Conservation (phyloP, 2,888 invertebrate species). For the Ptychoptera albimana region DNA sequence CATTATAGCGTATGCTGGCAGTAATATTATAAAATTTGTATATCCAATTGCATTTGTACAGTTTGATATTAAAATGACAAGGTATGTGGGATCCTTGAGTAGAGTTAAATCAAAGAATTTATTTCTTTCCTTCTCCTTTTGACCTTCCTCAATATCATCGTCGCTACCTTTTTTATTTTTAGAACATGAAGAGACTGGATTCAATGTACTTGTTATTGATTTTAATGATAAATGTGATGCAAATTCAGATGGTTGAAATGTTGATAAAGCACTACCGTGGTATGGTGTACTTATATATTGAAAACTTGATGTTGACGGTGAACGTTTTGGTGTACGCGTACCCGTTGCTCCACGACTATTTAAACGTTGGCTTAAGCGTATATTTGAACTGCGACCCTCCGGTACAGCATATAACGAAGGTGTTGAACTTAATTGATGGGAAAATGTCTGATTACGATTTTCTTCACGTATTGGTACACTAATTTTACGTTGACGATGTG, state of each 20-base stretch:
- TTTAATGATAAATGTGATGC: constrained; percentile 63
- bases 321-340: constrained; percentile 41
- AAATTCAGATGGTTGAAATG: constrained; percentile 56
- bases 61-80: constrained; percentile 69
- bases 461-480: constrained; percentile 40
- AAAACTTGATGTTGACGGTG: constrained; percentile 66
- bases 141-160: constrained; percentile 25
- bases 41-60: constrained; percentile 76
- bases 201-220: constrained; percentile 42
- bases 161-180: constrained; percentile 16
- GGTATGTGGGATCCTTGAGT: constrained; percentile 60
- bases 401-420: constrained; percentile 53
- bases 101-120: constrained; percentile 62
- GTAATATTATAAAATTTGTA: constrained; percentile 68
- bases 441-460: constrained; percentile 28
- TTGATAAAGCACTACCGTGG: constrained; percentile 65
- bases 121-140: constrained; percentile 21
- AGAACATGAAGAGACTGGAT: constrained; percentile 30
- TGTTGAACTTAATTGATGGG: constrained; percentile 44
- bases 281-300: constrained; percentile 74
- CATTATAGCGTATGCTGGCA: constrained; percentile 59
- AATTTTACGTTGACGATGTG: constrained; percentile 38
- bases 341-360: background rate
- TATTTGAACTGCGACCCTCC: constrained; percentile 35
- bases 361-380: background rate